Evolutionary conservation across 2,888 invertebrate genomes (phyloP).

Genomic region (Oasisia sp.): DNA sequence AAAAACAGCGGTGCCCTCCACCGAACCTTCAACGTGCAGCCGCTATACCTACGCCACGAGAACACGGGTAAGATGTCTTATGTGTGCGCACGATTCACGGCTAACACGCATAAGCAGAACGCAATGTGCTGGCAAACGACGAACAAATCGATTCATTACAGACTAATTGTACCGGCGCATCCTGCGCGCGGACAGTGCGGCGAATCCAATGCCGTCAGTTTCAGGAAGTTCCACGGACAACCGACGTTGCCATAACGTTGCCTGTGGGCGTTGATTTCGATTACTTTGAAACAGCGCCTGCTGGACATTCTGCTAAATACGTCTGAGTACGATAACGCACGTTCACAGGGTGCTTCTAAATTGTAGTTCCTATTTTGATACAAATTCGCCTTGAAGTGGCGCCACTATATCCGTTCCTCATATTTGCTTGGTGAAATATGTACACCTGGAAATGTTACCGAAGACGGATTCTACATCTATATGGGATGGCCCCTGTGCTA

Average conservation of each 20-base stretch:
- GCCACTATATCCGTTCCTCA: no score
- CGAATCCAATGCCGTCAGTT: not conserved
- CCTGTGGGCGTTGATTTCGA: not conserved
- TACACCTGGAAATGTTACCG: no score
- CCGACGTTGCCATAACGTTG: not conserved
- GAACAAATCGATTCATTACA: conserved; percentile 17
- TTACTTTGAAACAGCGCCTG: not conserved
- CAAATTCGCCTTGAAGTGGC: no score
- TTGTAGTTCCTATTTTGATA: no score
- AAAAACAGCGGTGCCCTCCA: conserved; percentile 92
- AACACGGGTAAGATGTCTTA: conserved; percentile 81
- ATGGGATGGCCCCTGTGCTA: no score
- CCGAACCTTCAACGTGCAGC: conserved; percentile 97
- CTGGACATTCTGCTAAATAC: not conserved
- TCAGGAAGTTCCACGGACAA: not conserved
- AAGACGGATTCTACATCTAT: no score
- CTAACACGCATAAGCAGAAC: not conserved
- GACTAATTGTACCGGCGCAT: not conserved
- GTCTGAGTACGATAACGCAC: not conserved
- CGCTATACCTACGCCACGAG: conserved; percentile 95
- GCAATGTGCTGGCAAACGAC: not conserved
- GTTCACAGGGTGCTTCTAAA: not conserved
- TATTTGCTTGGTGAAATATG: no score
- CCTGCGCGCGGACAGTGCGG: not conserved
- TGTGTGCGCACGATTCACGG: not conserved